Evolutionary conservation across 1,140 invertebrate genomes (phyloP).

Genomic region (Adelges cooleyi): DNA sequence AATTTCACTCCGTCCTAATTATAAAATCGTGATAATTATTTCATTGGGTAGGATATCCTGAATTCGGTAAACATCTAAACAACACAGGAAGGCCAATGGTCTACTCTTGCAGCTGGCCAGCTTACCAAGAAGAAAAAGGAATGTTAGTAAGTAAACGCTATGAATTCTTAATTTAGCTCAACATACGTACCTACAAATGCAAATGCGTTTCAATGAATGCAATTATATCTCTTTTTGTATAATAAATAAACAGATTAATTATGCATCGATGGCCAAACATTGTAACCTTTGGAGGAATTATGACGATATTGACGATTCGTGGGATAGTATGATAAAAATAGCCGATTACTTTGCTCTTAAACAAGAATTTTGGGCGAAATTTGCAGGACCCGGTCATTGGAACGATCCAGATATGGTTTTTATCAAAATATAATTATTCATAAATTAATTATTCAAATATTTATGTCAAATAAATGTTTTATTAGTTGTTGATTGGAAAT

Average conservation of each 20-base stretch:
- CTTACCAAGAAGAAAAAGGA: conserved; percentile 48
- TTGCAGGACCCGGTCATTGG: conserved; percentile 75
- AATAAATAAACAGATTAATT: conserved; percentile 53
- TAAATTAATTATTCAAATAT: background rate
- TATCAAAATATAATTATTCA: conserved; percentile 29
- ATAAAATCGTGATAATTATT: too few relatives aligned
- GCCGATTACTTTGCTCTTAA: conserved; percentile 68
- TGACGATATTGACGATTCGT: conserved; percentile 76
- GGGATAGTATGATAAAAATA: conserved; percentile 57
- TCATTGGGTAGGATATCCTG: conserved; percentile 51
- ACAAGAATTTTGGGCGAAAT: conserved; percentile 54
- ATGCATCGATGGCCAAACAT: conserved; percentile 48
- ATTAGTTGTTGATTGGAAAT: conserved; percentile 71
- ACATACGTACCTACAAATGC: too few relatives aligned
- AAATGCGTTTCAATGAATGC: too few relatives aligned
- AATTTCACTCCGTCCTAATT: too few relatives aligned
- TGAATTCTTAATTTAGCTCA: background rate
- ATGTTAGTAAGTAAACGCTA: conserved; percentile 40
- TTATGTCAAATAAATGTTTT: conserved; percentile 30
- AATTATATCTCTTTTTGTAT: too few relatives aligned
- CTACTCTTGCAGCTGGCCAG: conserved; percentile 83
- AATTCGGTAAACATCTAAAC: conserved; percentile 61
- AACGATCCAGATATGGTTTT: conserved; percentile 87
- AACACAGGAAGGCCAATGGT: conserved; percentile 68
- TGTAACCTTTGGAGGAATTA: conserved; percentile 86